A percentile compares a stretch with the other conserved stretches of the same genome.
Evolutionary conservation across 2,888 invertebrate genomes (phyloP).

Genomic region (Laothoe populi): DNA sequence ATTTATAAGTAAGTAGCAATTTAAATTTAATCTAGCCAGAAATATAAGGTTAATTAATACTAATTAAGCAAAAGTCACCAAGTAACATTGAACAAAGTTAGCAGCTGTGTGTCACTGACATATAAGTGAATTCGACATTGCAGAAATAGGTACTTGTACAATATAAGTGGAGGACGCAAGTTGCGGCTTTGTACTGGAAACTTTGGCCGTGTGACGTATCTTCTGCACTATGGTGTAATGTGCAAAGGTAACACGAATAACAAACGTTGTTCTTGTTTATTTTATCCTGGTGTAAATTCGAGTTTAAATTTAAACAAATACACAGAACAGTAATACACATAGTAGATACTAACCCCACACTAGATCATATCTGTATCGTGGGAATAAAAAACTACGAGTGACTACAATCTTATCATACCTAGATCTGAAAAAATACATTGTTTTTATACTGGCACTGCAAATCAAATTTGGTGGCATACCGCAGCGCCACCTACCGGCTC

Average conservation of each 20-base stretch:
- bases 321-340: too few species aligned
- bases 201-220: constrained; percentile 71
- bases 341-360: too few species aligned
- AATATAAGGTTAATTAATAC: background rate
- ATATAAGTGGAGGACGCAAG: constrained; percentile 66
- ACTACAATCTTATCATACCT: too few species aligned
- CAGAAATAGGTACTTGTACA: constrained; percentile 67
- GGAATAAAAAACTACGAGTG: too few species aligned
- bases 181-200: constrained; percentile 78
- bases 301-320: too few species aligned
- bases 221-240: constrained; percentile 66
- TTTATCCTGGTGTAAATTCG: background rate
- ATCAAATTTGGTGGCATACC: too few species aligned
- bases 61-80: background rate
- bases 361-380: too few species aligned
- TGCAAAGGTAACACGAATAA: constrained; percentile 49
- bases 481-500: too few species aligned
- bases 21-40: background rate
- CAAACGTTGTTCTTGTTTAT: constrained; percentile 2
- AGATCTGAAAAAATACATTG: too few species aligned
- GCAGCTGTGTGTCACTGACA: constrained; percentile 52
- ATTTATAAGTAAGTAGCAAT: background rate
- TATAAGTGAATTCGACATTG: constrained; percentile 78
- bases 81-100: constrained; percentile 3
- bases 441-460: too few species aligned